Base-by-base conservation (phyloP, 2,888 invertebrate genomes). In the Syrista parreyssii region DNA sequence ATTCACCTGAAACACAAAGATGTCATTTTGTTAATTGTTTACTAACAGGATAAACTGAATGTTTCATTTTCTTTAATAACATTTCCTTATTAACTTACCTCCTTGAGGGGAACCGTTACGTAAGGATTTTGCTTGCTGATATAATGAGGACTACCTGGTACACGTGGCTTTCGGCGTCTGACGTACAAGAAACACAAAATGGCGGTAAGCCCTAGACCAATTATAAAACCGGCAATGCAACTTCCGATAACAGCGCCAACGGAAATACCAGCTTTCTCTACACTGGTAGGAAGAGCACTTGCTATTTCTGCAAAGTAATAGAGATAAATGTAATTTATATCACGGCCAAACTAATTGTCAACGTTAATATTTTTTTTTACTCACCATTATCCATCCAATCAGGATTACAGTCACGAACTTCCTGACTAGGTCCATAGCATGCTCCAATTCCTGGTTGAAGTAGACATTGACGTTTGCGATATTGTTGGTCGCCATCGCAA, bases 41-140 rank as follows among this genome's bases (percentile, higher is more conserved):
- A n/a, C 31, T 23, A 30, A 69, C 68, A 9, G 32, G 32, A 23
- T 12, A 11, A 68, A 75, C 31, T 69, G 11, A 12, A 34, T 73
- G 31, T 4, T 73, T 4, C 68, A 76, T 35, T 33, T n/a, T 71
- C 6, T 69, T 3, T 72, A 30, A 74, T 12, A n/a, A 74, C 36
- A 78, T 78, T 40, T 79, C 11, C 76, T 77, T 55, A 73, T 78
- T 72, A 73, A 74, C 94, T 93, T 88, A 96, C 95, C 91, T 97
- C 96, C 89, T 96, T 96, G 80, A 96, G 92, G 0, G 97, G 97
- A 72, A 97, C 95, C 34, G 96, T 95, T 80, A 96, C 96, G 91
- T 97, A 97, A 82, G 96, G 95, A 90, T 97, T 97, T 87, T 96
- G 96, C 88, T 96, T 96, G 36, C 96, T 95, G 84, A 96, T 96